Evolutionary conservation across 2,888 invertebrate genomes (phyloP), one percentile per base, ranked within the genome.

Genomic region (Idaea aversata): DNA sequence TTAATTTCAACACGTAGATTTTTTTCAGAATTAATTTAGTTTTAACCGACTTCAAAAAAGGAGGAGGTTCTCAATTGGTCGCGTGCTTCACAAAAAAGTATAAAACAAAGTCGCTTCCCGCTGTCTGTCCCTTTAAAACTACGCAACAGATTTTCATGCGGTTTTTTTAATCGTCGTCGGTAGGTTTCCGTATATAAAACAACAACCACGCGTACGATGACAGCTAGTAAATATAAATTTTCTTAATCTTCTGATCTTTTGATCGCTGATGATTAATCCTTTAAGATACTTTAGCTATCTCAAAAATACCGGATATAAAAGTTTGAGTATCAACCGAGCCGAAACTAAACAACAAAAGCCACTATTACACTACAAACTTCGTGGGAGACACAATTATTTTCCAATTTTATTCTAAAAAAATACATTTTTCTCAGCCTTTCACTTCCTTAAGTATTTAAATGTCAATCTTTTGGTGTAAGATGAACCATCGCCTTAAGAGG

Each of bases 351-450:
- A 80, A 80, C 80, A 80, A 85, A 84, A 85, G 82, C 77, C 77
- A 77, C 77, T 80, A 90, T 90, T 90, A 88, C 81, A 73, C 77
- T 81, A 83, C 81, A 81, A 81, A 82, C 86, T 84, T 86, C 92
- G 91, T 91, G 92, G 91, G 92, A 93, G 91, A 91, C 86, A 87
- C 92, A 91, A 93, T 93, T 92, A 93, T 93, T 88, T 90, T 91
- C 88, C 90, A 92, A 92, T 93, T 93, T 92, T 91, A 92, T 92
- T 93, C 91, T 47, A 47, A 47, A 47, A 91, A 92, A 92, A 91
- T 90, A 90, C 88, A 86, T 84, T 87, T 86, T 87, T 86, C 85
- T 84, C 84, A 84, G 84, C 88, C 88, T 92, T 92, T 93, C 92
- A 89, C 92, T 91, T 92, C 92, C 90, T 90, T 90, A 90, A 88